phyloP scores from a whole-genome alignment of 64 coral and sea anemone genomes.

The Montipora cactus region DNA sequence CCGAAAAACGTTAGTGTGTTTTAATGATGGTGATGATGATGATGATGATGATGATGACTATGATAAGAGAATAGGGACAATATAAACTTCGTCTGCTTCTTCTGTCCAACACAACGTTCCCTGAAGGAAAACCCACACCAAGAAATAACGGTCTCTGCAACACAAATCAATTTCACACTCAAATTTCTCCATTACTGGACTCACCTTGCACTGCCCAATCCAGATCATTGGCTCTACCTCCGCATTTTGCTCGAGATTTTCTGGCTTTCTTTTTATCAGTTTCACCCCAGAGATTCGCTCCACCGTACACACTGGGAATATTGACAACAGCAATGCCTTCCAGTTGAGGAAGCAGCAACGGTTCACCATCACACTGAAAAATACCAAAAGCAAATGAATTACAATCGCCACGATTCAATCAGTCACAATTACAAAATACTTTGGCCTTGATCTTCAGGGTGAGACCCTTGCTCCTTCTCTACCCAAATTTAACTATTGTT shows the following conservation, averaged over 20 bases:
- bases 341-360: slow-evolving; percentile 79
- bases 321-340: slow-evolving; percentile 99
- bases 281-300: slow-evolving; percentile 98
- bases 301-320: slow-evolving; percentile 96
- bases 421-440: too few species aligned
- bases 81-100: too few species aligned
- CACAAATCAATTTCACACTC: neutral
- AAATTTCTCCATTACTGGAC: neutral
- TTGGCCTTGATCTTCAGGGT: too few species aligned
- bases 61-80: too few species aligned
- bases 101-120: too few species aligned
- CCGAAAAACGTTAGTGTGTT: too few species aligned
- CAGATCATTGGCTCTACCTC: slow-evolving; percentile 78
- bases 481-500: too few species aligned
- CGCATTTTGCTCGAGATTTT: slow-evolving; percentile 70
- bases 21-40: too few species aligned
- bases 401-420: neutral
- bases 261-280: slow-evolving; percentile 98
- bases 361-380: slow-evolving; percentile 87
- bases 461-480: too few species aligned
- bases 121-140: too few species aligned
- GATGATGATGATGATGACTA: too few species aligned
- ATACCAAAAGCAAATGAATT: neutral
- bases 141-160: neutral
- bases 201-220: slow-evolving; percentile 96